phyloP scores from a whole-genome alignment of 2,888 invertebrate genomes.

The Ochlodes sylvanus region DNA sequence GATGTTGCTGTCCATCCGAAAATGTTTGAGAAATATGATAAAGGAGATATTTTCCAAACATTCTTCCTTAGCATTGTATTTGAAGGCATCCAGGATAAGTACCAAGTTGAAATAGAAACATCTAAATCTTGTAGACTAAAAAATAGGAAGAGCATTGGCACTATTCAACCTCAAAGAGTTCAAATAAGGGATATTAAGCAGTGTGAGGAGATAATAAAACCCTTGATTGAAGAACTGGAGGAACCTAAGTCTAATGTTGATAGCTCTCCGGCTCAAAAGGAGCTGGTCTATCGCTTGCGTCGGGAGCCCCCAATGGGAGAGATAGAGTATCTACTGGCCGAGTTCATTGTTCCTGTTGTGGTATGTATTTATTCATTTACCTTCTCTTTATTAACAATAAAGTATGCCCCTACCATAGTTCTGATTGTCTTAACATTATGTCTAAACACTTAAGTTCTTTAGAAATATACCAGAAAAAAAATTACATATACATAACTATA shows the following conservation, averaged over 20 bases:
- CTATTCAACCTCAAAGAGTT: slow-evolving; percentile 89
- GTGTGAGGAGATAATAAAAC: slow-evolving; percentile 60
- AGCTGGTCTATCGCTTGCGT: slow-evolving; percentile 85
- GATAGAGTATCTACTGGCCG: slow-evolving; percentile 83
- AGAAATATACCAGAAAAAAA: too few species aligned
- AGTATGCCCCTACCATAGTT: too few species aligned
- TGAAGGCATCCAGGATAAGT: slow-evolving; percentile 91
- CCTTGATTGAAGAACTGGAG: slow-evolving; percentile 87
- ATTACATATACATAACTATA: too few species aligned
- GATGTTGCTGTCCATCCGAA: slow-evolving; percentile 93
- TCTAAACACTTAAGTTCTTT: too few species aligned
- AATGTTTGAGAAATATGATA: slow-evolving; percentile 91
- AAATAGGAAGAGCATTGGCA: slow-evolving; percentile 90
- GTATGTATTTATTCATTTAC: slow-evolving; percentile 64
- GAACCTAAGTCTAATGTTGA: slow-evolving; percentile 49
- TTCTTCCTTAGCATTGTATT: slow-evolving; percentile 93
- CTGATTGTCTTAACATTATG: neutral
- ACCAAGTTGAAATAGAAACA: slow-evolving; percentile 88
- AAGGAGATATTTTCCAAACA: slow-evolving; percentile 88
- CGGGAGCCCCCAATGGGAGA: slow-evolving; percentile 84
- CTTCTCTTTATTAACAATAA: neutral
- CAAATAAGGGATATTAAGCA: slow-evolving; percentile 88
- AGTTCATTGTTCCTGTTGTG: slow-evolving; percentile 86
- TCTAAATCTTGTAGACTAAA: slow-evolving; percentile 88
- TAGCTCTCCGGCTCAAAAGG: slow-evolving; percentile 54